These are phyloP conservation scores for Coryphaenoides rupestris DNA, from an alignment of 2,113 vertebrate species.

Conservation along the genomic window DNA sequence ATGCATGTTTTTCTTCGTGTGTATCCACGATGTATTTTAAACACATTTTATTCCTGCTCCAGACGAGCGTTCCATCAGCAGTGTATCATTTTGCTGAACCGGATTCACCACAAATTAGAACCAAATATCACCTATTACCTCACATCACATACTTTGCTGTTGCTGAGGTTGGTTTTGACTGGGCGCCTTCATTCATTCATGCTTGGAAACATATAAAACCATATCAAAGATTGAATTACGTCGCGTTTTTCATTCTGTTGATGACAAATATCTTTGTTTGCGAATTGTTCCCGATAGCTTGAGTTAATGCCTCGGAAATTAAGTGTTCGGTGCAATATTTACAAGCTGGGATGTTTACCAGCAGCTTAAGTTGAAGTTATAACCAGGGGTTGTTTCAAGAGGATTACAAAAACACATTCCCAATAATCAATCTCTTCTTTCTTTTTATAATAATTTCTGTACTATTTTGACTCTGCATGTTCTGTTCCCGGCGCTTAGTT, in stretches of 20 bases:
- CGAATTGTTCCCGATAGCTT: no score
- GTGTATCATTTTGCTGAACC: not conserved
- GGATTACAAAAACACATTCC: not conserved
- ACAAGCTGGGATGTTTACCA: not conserved
- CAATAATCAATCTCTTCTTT: not conserved
- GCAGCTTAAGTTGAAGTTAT: not conserved
- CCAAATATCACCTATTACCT: not conserved
- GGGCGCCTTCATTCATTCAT: no score
- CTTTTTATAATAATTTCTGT: no score
- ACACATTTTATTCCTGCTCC: not conserved
- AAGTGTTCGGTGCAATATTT: no score
- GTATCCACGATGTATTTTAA: not conserved
- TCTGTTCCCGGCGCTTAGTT: slow-evolving; percentile 17
- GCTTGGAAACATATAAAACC: no score
- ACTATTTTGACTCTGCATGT: slow-evolving; percentile 28
- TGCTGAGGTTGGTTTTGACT: no score
- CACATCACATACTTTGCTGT: not conserved
- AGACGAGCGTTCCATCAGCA: not conserved
- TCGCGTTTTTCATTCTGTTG: no score
- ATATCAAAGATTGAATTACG: no score
- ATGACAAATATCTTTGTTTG: no score
- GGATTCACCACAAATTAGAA: not conserved
- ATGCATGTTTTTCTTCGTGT: no score
- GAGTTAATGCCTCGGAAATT: no score
- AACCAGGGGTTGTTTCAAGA: not conserved